A percentile compares a stretch with the other conserved stretches of the same genome.
Evolutionary conservation across 2,888 invertebrate genomes (phyloP).

Genomic region (Rhagophthalmus giganteus): DNA sequence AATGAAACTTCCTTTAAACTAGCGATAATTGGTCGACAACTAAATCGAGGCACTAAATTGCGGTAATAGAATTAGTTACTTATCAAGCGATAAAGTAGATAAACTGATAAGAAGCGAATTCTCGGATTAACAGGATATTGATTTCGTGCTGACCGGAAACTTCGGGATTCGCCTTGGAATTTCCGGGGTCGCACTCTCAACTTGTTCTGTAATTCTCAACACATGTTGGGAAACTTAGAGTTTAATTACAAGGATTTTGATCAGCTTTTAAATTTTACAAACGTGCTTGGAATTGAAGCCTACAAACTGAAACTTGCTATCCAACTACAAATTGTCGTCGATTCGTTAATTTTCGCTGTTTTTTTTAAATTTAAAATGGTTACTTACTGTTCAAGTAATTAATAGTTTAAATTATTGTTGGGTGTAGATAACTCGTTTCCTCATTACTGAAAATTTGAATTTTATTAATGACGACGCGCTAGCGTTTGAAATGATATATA

Average conservation of each 20-base stretch:
- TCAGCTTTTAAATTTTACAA: background rate
- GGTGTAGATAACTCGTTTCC: no score
- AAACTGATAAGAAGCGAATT: constrained; percentile 31
- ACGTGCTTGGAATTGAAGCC: constrained; percentile 1
- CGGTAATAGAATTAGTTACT: constrained; percentile 28
- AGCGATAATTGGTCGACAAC: constrained; percentile 18
- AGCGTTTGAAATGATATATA: no score
- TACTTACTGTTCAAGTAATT: no score
- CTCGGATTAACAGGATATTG: constrained; percentile 31
- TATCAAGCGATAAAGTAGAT: constrained; percentile 27
- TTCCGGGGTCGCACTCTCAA: constrained; percentile 27
- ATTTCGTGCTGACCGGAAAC: constrained; percentile 31
- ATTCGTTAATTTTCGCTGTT: no score
- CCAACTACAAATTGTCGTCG: no score
- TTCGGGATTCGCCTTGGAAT: constrained; percentile 25
- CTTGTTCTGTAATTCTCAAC: constrained; percentile 30
- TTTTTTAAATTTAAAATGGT: no score
- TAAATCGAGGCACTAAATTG: constrained; percentile 18
- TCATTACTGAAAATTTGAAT: no score
- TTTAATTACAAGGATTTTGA: constrained; percentile 17
- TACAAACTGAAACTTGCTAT: no score
- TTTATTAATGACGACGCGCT: no score
- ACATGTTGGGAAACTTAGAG: constrained; percentile 25
- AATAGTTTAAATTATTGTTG: no score
- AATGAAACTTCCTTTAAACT: no score